Evolutionary conservation across 2,113 vertebrate genomes (phyloP), one percentile per base, ranked within the genome.

Genomic region (Athene noctua): DNA sequence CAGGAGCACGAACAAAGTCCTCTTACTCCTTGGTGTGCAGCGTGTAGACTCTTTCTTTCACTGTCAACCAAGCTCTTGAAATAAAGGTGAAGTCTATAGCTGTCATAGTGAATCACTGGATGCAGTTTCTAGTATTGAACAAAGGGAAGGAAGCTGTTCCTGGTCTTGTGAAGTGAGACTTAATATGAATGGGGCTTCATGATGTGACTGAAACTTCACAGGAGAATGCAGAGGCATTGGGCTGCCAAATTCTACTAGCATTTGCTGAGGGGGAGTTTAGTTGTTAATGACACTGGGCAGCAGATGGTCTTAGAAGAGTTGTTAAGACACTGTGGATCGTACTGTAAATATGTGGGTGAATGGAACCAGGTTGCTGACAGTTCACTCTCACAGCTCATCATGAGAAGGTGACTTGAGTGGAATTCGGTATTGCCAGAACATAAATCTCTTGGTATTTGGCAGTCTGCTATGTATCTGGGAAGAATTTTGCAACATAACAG

Each of bases 211-310:
- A 65, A 95, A 54, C 90, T 82, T 90, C 87, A 27, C 52, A 73
- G 80, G 70, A 81, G 87, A 88, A 68, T 1, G 14, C 66, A 80
- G 49, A 96, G 84, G 78, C 78, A 19, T 38, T 57, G 92, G 92
- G 58, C 85, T 95, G 96, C 90, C 85, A 93, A 90, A 81, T 95
- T 96, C 72, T 80, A 82, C 92, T 88, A 80, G 74, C 71, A 34
- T 93, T 94, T 96, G 93, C 96, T 97, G 94, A 94, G 94, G 93
- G 73, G 96, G 96, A 77, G 96, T 95, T 92, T 68, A 57, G 71
- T 95, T 92, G 90, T 93, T 97, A 96, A 95, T 96, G 93, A 67
- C 96, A 97, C 93, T 97, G 96, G 96, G 96, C 96, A 96, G 94
- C 96, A 97, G 96, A 97, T 97, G 96, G 94, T 94, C 96, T 75